Conservation (phyloP, 2,113 vertebrate species). For the Echinops telfairi region DNA sequence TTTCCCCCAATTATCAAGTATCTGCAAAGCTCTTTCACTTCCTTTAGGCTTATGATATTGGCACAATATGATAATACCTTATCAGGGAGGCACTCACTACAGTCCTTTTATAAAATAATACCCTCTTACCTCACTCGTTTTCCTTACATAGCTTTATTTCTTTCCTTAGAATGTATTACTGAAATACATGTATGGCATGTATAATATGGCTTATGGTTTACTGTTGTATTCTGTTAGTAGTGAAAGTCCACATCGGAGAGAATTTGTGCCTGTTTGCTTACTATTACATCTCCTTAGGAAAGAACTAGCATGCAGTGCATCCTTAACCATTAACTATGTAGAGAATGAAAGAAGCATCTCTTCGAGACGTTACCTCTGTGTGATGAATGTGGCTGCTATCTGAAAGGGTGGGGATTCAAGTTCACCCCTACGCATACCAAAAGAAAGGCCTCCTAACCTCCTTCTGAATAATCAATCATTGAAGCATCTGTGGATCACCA, state of each 20-base stretch:
- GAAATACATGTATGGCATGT: background rate
- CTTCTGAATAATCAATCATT: too few species aligned
- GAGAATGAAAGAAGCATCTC: background rate
- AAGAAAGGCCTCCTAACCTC: too few species aligned
- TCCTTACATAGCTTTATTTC: background rate
- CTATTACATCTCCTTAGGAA: background rate
- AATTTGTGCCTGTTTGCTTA: background rate
- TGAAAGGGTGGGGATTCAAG: too few species aligned
- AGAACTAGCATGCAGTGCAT: background rate
- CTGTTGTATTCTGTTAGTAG: background rate
- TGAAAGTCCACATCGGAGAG: background rate
- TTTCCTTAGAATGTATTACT: background rate
- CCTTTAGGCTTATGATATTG: background rate
- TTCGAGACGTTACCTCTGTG: background rate
- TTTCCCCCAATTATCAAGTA: too few species aligned
- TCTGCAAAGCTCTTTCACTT: background rate
- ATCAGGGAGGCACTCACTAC: background rate
- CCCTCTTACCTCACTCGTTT: background rate
- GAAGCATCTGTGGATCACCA: too few species aligned
- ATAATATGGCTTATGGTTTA: background rate
- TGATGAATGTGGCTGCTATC: too few species aligned
- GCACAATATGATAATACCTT: background rate
- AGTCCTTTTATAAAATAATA: background rate
- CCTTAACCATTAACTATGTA: constrained; percentile 8
- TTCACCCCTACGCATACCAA: too few species aligned